These are phyloP conservation scores for Probosciger aterrimus DNA, from an alignment of 2,113 vertebrate genomes.

Conservation along the genomic window DNA sequence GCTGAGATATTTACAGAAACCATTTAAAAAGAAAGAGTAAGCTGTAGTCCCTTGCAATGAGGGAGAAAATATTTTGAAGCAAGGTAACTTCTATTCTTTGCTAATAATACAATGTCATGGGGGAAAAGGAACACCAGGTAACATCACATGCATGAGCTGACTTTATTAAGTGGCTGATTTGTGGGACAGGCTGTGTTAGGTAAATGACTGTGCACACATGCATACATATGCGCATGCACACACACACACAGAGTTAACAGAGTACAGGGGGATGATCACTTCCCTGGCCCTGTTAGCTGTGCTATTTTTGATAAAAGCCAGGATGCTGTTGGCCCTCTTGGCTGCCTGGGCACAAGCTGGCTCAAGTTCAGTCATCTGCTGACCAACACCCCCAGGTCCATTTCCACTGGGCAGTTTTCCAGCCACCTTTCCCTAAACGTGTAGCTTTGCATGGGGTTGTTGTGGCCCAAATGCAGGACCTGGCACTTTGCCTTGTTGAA, in stretches of 20 bases:
- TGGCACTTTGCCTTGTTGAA: too few species aligned
- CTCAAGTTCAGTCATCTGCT: too few species aligned
- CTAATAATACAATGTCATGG: background rate
- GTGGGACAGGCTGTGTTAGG: background rate
- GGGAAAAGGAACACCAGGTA: background rate
- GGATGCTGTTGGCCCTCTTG: too few species aligned
- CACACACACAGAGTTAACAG: background rate
- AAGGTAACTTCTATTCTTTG: background rate
- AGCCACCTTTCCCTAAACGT: too few species aligned
- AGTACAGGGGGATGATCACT: too few species aligned
- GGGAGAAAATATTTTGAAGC: background rate
- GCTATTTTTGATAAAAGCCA: too few species aligned
- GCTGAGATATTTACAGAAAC: background rate
- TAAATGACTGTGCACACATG: background rate
- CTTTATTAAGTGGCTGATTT: background rate
- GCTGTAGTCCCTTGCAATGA: background rate
- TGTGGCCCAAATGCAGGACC: too few species aligned
- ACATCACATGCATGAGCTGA: background rate
- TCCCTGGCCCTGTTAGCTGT: too few species aligned
- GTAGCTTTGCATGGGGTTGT: too few species aligned
- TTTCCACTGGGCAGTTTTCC: too few species aligned
- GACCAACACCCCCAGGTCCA: too few species aligned
- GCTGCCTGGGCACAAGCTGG: too few species aligned
- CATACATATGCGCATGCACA: fast-evolving
- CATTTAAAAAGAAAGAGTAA: background rate